Conservation (phyloP, 2,888 invertebrate species). For the Cosmia pyralina region DNA sequence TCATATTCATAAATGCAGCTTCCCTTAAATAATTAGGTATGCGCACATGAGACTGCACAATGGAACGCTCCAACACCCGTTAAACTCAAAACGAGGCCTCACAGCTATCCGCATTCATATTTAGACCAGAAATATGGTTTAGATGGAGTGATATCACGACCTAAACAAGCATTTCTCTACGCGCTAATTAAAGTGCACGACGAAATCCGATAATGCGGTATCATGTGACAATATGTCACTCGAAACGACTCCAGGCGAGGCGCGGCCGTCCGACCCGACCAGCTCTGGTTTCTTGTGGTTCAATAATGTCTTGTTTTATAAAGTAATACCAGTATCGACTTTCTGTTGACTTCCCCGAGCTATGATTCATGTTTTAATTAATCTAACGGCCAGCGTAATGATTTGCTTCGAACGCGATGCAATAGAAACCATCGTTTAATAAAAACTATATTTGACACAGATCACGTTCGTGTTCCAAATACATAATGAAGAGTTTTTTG, state of each 20-base stretch:
- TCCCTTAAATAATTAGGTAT: slow-evolving; percentile 43
- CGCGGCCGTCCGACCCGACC: slow-evolving; percentile 63
- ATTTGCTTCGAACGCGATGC: slow-evolving; percentile 35
- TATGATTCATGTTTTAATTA: slow-evolving; percentile 62
- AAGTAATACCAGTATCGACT: slow-evolving; percentile 71
- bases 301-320: slow-evolving; percentile 72
- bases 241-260: slow-evolving; percentile 75
- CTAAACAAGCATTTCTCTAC: slow-evolving; percentile 74
- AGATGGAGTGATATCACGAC: slow-evolving; percentile 49
- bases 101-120: slow-evolving; percentile 52
- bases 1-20: slow-evolving; percentile 34
- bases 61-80: slow-evolving; percentile 33
- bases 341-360: slow-evolving; percentile 72
- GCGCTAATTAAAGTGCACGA: slow-evolving; percentile 82
- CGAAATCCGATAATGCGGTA: slow-evolving; percentile 81
- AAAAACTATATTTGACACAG: slow-evolving; percentile 60
- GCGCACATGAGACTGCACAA: slow-evolving; percentile 31
- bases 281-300: slow-evolving; percentile 82
- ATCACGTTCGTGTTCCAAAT: slow-evolving; percentile 60
- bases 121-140: slow-evolving; percentile 61
- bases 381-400: slow-evolving; percentile 44
- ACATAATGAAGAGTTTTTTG: slow-evolving; percentile 57
- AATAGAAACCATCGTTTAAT: slow-evolving; percentile 46
- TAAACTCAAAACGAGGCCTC: slow-evolving; percentile 45
- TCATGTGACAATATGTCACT: slow-evolving; percentile 84